Conservation (phyloP, 2,797 vertebrate genomes). For the Peromyscus nudipes region DNA sequence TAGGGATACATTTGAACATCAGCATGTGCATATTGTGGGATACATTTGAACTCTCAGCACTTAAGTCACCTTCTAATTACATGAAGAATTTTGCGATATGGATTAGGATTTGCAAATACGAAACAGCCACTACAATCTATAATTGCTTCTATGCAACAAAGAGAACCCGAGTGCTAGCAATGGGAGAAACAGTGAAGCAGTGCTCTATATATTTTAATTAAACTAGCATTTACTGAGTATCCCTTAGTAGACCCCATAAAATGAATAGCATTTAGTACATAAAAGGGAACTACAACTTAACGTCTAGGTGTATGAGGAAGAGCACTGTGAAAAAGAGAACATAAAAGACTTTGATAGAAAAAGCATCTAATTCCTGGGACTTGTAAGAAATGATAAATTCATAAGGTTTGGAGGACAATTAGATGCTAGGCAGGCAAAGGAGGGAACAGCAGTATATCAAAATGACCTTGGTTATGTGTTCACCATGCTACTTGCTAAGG, state of each 20-base stretch:
- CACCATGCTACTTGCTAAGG: background rate
- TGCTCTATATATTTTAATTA: conserved; percentile 57
- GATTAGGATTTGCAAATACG: background rate
- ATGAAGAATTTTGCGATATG: background rate
- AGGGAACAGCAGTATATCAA: background rate
- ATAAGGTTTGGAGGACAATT: conserved; percentile 12
- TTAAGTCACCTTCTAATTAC: background rate
- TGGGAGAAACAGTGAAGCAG: background rate
- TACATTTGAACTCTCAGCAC: conserved; percentile 8
- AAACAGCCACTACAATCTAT: background rate
- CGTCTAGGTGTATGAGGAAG: background rate
- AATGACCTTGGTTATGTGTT: conserved; percentile 32
- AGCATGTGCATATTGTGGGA: background rate
- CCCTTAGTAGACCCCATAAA: background rate
- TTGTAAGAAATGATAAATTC: background rate
- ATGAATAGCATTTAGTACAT: background rate
- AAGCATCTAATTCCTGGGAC: background rate
- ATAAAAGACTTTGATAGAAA: background rate
- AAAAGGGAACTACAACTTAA: conserved; percentile 29
- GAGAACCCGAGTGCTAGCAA: background rate
- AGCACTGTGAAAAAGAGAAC: background rate
- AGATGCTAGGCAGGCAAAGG: background rate
- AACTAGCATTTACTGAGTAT: conserved; percentile 38
- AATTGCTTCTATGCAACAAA: background rate
- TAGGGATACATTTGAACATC: background rate